A percentile compares a stretch with the other conserved stretches of the same genome.
phyloP scores from a whole-genome alignment of 2,888 invertebrate species.

The Stictocephala bisonia region DNA sequence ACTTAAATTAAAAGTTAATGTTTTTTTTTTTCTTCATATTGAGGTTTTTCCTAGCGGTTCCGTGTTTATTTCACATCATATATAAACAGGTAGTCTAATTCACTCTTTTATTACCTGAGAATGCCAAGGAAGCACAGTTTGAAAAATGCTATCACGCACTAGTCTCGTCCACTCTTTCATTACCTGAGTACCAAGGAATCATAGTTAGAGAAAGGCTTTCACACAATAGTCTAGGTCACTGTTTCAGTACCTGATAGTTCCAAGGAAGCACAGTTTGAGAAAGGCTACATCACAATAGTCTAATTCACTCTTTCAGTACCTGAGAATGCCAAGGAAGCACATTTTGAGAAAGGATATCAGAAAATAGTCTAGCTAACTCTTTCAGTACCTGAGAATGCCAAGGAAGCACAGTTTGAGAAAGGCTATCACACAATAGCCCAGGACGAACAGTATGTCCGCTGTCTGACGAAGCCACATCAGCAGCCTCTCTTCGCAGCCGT shows the following conservation, averaged over 20 bases:
- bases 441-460: conserved; percentile 82
- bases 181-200: conserved; percentile 85
- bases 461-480: conserved; percentile 81
- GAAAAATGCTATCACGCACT: too few relatives aligned
- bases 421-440: conserved; percentile 89
- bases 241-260: conserved; percentile 80
- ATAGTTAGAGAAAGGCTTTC: conserved; percentile 87
- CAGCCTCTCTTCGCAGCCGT: conserved; percentile 80
- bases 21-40: too few relatives aligned
- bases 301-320: too few relatives aligned
- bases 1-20: too few relatives aligned
- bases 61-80: too few relatives aligned
- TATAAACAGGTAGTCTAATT: too few relatives aligned
- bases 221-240: conserved; percentile 89
- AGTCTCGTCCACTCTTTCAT: too few relatives aligned
- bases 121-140: too few relatives aligned
- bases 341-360: conserved; percentile 90
- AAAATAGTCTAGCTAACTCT: conserved; percentile 88
- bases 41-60: too few relatives aligned
- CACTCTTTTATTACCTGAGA: too few relatives aligned
- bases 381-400: conserved; percentile 80
- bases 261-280: conserved; percentile 88
- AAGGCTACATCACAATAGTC: conserved; percentile 92
- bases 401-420: conserved; percentile 91
- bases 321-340: conserved; percentile 87